Conservation (phyloP, 2,113 vertebrate species). For the Panthera leo region DNA sequence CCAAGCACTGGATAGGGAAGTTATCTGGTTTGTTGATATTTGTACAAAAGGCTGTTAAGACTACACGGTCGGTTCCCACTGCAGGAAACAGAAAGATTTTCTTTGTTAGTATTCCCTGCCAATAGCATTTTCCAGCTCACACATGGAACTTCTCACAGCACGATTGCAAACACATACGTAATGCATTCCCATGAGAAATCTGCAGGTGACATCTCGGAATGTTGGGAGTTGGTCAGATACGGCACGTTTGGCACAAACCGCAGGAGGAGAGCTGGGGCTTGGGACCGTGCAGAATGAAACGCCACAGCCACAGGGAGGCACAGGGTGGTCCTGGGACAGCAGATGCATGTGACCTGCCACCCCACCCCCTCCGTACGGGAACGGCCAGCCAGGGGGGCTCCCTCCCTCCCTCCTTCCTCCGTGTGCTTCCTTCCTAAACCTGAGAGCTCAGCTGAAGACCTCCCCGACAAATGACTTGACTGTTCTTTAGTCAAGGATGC, state of each 20-base stretch:
- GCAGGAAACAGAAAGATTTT: conserved; percentile 44
- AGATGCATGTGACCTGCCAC: background rate
- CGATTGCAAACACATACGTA: conserved; percentile 49
- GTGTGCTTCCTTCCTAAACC: background rate
- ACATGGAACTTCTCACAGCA: conserved; percentile 48
- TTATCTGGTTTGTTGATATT: conserved; percentile 13
- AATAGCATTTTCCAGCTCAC: conserved; percentile 60
- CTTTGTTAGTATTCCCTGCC: conserved; percentile 66
- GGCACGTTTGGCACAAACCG: conserved; percentile 27
- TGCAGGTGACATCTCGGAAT: background rate
- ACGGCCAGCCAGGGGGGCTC: background rate
- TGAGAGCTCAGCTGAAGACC: background rate
- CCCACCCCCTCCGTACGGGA: accelerated
- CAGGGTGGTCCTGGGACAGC: background rate
- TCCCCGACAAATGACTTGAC: background rate
- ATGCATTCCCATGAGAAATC: conserved; percentile 61
- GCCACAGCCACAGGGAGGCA: background rate
- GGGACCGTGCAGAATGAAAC: background rate
- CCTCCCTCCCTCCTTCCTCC: background rate
- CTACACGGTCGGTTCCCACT: background rate
- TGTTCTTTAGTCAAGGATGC: background rate
- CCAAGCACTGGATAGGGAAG: conserved; percentile 63
- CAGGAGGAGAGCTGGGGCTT: background rate
- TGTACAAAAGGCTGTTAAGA: conserved; percentile 70
- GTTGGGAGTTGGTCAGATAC: background rate